Base-by-base conservation (phyloP, 1,140 invertebrate genomes). In the Caenorhabditis briggsae region DNA sequence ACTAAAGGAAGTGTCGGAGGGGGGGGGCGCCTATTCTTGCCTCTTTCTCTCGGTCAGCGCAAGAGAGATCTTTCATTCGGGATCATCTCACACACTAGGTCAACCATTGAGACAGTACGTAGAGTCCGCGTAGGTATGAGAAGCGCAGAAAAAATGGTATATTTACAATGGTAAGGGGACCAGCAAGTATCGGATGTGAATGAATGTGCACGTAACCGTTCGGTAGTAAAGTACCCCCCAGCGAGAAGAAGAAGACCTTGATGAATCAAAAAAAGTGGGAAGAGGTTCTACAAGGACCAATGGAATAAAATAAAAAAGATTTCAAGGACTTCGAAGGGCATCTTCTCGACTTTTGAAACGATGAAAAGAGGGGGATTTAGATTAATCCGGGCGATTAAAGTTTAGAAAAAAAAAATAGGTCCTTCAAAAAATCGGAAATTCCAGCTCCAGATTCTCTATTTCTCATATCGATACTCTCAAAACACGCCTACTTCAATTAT, bases 61-160 rank as follows among this genome's bases (percentile, higher is more conserved):
- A 53, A 78, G 70, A 78, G 70, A 53, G 70, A 46, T 78, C 70
- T 78, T 78, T 78, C 33, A 18, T 78, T 78, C 70, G 70, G 70
- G 70, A 78, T 78, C 70, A 78, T 78, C 70, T 78, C 70, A 78
- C 70, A 48, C 70, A 78, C 70, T 78, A 78, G 70, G 70, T 78
- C 70, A 78, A 78, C 46, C 70, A 78, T 78, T 14, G 46, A 53
- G 70, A 53, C 46, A 78, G 70, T 50, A 5, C 6, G 8, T 50
- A 78, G 46, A 78, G 70, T 25, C 11, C n/a, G n/a, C 5, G 33
- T 5, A 11, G 2, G 50, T 25, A 12, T 78, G 43, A 78, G 70
- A 78, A 23, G 46, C 70, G 70, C n/a, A 78, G 70, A 78, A 41
- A n/a, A 50, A 20, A 78, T 50, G 70, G 70, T 78, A 50, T 33